Evolutionary conservation across 2,113 vertebrate species (phyloP).

Genomic region (Corythornis madagascariensis): DNA sequence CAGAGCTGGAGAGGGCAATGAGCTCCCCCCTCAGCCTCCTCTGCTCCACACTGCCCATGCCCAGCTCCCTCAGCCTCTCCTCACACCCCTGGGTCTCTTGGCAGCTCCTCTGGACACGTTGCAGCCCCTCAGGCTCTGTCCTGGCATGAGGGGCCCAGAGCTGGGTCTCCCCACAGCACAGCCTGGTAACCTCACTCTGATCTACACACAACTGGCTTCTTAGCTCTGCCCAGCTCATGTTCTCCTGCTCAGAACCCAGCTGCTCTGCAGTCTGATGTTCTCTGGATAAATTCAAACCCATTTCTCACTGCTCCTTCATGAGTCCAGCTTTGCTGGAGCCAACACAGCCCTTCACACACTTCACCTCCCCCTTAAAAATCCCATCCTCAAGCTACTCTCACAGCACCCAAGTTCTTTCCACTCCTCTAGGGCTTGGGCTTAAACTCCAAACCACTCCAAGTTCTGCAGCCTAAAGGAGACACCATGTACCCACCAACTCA

Average conservation of each 20-base stretch:
- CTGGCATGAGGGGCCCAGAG: no score
- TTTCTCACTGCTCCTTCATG: background rate
- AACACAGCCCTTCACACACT: background rate
- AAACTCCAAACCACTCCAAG: background rate
- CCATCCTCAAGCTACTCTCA: background rate
- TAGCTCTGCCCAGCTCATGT: fast-evolving
- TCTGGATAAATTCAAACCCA: background rate
- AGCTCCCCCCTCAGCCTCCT: no score
- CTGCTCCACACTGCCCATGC: no score
- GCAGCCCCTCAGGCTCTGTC: no score
- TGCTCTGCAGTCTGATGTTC: background rate
- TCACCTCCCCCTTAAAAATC: background rate
- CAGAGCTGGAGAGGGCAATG: no score
- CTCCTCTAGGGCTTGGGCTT: background rate
- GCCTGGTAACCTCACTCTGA: background rate
- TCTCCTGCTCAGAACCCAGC: background rate
- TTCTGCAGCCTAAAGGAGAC: background rate
- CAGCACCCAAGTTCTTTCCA: background rate
- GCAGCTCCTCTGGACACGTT: no score
- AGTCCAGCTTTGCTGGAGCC: background rate
- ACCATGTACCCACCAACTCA: background rate
- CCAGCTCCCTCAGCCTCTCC: no score
- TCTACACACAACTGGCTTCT: background rate
- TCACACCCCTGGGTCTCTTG: no score
- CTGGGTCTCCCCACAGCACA: background rate